Conservation (phyloP, 92 coral and sea anemone species). For the Blastomussa wellsi region DNA sequence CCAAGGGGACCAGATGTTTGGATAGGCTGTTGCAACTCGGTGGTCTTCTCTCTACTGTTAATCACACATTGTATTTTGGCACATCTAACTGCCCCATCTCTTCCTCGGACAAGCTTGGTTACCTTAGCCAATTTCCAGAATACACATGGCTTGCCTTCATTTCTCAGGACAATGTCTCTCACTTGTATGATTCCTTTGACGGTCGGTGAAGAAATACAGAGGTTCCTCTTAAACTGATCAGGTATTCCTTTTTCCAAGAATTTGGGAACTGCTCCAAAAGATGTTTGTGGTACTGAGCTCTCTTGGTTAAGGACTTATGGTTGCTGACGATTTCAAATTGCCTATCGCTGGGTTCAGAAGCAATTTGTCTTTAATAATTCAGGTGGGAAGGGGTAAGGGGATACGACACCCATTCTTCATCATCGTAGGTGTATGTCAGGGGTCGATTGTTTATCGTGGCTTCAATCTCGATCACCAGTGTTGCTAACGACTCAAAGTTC, state of each 20-base stretch:
- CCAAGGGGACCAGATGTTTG: constrained; percentile 12
- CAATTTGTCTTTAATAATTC: neutral
- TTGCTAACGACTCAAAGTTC: neutral
- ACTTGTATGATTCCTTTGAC: neutral
- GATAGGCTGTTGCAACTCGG: neutral
- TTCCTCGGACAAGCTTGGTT: neutral
- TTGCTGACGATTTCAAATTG: neutral
- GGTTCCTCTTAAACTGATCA: neutral
- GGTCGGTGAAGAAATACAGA: too few relatives aligned
- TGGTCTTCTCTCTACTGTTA: neutral
- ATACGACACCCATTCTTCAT: neutral
- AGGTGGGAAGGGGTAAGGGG: neutral
- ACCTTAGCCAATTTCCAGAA: constrained; percentile 13
- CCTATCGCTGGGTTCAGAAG: neutral
- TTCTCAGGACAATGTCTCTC: neutral
- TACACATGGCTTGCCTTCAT: neutral
- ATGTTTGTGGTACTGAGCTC: neutral
- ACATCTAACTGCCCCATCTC: neutral
- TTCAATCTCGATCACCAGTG: neutral
- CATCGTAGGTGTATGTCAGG: neutral
- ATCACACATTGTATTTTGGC: neutral
- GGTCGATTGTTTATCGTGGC: neutral
- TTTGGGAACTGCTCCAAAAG: neutral
- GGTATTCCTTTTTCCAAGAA: neutral
- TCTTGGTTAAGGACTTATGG: neutral